These are phyloP conservation scores for Spilarctia lutea DNA, from an alignment of 2,888 invertebrate species.

Conservation along the genomic window DNA sequence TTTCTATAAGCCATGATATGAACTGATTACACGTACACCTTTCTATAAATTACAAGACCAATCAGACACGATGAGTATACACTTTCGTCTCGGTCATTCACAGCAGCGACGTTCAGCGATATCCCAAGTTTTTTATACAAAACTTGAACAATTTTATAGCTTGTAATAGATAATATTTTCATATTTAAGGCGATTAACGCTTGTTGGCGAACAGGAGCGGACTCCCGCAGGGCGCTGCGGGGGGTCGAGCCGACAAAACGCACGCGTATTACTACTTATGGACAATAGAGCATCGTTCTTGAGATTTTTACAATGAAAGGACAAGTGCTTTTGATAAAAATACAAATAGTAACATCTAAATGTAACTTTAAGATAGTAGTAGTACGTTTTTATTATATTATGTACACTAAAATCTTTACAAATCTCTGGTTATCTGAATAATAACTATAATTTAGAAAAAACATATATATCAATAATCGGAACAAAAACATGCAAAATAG, in stretches of 20 bases:
- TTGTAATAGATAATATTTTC: conserved; percentile 71
- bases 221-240: conserved; percentile 75
- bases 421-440: no score
- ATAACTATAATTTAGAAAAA: no score
- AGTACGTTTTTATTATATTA: background rate
- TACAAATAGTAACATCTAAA: background rate
- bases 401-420: background rate
- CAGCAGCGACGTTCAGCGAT: conserved; percentile 46
- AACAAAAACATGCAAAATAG: background rate
- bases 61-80: conserved; percentile 55
- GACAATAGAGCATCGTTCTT: conserved; percentile 46
- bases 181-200: conserved; percentile 73
- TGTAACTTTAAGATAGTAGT: background rate
- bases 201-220: conserved; percentile 68
- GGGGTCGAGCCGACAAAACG: conserved; percentile 60
- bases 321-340: conserved; percentile 10
- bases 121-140: conserved; percentile 37
- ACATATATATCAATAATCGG: background rate
- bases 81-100: conserved; percentile 54
- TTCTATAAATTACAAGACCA: conserved; percentile 52
- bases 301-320: conserved; percentile 10
- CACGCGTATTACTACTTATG: conserved; percentile 64
- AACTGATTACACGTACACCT: conserved; percentile 49
- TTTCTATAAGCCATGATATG: conserved; percentile 39
- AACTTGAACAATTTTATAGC: conserved; percentile 58